Evolutionary conservation across 2,888 invertebrate genomes (phyloP), one percentile per base, ranked within the genome.

Genomic region (Limnephilus rhombicus): DNA sequence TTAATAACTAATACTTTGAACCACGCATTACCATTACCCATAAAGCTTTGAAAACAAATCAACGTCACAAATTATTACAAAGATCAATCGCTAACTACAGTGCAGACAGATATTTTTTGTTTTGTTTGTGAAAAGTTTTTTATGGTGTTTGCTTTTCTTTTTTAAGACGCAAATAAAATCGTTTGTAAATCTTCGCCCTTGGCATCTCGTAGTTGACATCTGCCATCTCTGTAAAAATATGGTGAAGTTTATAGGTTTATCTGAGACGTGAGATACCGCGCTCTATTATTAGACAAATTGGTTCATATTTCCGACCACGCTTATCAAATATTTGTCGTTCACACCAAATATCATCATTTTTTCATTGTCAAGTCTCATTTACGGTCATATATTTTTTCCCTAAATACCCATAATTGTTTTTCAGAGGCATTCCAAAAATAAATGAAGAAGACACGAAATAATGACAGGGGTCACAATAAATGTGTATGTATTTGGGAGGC

Each of bases 201-300:
- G 24, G 2, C 68, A 68, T 68, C 31, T 37, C 83, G 7, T 37
- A 15, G 34, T 53, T 49, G 87, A 87, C 49, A 87, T 87, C 87
- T 87, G 87, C 24, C 87, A 87, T 49, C 31, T 87, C 24, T 13
- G 53, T 13, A 53, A 53, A 34, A 68, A 87, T 68, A 68, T 87
- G 49, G 49, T 31, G 11, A 53, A 87, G 29, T 68, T 68, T 68
- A 87, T 68, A 4, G 68, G 68, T 18, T 87, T 68, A 53, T 31
- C 37, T 18, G 53, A 4, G 53, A 53, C 34, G 15, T 34, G 87
- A 18, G 87, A 11, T 68, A 68, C n/a, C 68, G 24, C 1, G 68
- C 68, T 68, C 68, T 34, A 82, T 82, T 82, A 34, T 82, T 82
- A 82, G 82, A 34, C 29, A 34, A 34, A 34, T 34, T 82, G 82